Evolutionary conservation across 2,888 invertebrate genomes (phyloP).

Genomic region (Sisyra terminalis): DNA sequence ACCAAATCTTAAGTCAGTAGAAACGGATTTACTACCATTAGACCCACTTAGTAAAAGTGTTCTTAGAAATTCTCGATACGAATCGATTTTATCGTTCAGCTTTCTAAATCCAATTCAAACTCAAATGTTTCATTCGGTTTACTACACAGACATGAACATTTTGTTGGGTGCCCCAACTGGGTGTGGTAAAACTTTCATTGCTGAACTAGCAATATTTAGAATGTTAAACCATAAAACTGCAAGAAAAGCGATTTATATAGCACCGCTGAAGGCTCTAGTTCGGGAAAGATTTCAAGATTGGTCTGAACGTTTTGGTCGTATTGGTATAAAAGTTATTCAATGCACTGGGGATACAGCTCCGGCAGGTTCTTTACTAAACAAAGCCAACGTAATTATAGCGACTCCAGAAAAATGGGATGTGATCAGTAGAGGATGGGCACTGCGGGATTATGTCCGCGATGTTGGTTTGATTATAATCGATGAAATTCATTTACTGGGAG

Average conservation of each 20-base stretch:
- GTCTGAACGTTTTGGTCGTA: conserved; percentile 60
- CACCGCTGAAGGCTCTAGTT: conserved; percentile 93
- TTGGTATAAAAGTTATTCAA: conserved; percentile 80
- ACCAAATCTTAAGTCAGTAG: conserved; percentile 81
- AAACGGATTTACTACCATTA: conserved; percentile 82
- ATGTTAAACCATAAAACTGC: conserved; percentile 68
- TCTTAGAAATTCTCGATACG: conserved; percentile 57
- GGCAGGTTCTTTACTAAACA: conserved; percentile 65
- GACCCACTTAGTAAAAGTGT: conserved; percentile 79
- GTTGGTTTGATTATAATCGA: conserved; percentile 91
- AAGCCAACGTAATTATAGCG: conserved; percentile 87
- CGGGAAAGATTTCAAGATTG: conserved; percentile 94
- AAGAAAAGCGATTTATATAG: conserved; percentile 89
- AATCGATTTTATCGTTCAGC: conserved; percentile 73
- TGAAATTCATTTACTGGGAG: conserved; percentile 93
- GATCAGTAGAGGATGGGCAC: conserved; percentile 96
- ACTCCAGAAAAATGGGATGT: conserved; percentile 99
- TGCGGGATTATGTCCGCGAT: conserved; percentile 80
- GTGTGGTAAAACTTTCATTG: conserved; percentile 96
- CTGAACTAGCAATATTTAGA: conserved; percentile 92
- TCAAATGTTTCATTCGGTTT: conserved; percentile 92
- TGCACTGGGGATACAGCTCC: conserved; percentile 89
- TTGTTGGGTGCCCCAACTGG: conserved; percentile 90
- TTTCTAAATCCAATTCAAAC: conserved; percentile 99
- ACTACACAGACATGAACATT: conserved; percentile 87